Base-by-base conservation (phyloP, 2,888 invertebrate species). In the Drosophila eohydei region DNA sequence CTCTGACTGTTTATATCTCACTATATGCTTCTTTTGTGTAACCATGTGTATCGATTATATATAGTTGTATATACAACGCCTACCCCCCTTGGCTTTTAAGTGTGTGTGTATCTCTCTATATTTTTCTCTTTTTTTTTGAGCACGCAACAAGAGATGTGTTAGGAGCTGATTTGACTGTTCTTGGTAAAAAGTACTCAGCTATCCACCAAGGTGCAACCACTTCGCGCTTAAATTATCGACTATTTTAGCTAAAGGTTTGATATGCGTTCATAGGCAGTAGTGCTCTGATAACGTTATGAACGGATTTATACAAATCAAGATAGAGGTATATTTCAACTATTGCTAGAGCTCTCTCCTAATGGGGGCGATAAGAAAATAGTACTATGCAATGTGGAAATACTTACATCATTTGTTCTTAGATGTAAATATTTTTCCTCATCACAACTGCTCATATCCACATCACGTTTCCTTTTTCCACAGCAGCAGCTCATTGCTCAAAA, bases 381-480 rank as follows among this genome's bases (percentile, higher is more conserved):
- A 9, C 8, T 26, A 26, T 2, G 3, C 11, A 14, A 26, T 7
- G 6, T 11, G 9, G 6, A 14, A 12, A 36, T 68, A 70, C 82
- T 88, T 58, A 83, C 83, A 43, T 85, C 68, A 52, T 72, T 52
- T 3, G 48, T 32, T 6, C 16, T 64, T 3, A 64, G 28, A 36
- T 64, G 62, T 30, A 68, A 62, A 26, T 41, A 43, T 36, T 50
- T 55, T 12, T 71, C 71, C 14, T 74, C 68, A 28, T 65, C 63
- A 30, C 51, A 61, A 21, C 52, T 54, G 36, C 50, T 50, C 28
- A 38, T 60, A 32, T 68, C 54, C 28, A 16, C 7, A 12, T 14
- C n/a, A 32, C 59, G 71, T 26, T 72, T 82, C 12, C 77, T 60
- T 51, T 77, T 83, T 50, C 61, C 56, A 71, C 80, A 83, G 55